Evolutionary conservation across 2,888 invertebrate genomes (phyloP).

Genomic region (Serrognathus titanus): DNA sequence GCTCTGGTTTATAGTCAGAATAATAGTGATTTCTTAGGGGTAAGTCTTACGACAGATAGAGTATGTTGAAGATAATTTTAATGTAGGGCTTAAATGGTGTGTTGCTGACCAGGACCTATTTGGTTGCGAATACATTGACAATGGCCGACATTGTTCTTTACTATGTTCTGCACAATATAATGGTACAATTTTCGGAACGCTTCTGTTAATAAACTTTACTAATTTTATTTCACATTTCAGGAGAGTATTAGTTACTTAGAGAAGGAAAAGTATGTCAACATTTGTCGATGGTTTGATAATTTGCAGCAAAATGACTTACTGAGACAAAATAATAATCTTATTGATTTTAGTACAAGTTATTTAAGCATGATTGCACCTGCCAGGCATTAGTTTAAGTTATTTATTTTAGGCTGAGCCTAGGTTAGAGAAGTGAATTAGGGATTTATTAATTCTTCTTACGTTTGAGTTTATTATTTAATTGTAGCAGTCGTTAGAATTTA

Average conservation of each 20-base stretch:
- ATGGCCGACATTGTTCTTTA: constrained; percentile 69
- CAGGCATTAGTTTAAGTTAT: constrained; percentile 26
- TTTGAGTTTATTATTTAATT: too few species aligned
- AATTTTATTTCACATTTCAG: constrained; percentile 51
- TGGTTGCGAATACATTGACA: constrained; percentile 57
- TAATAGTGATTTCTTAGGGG: constrained; percentile 32
- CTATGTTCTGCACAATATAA: constrained; percentile 61
- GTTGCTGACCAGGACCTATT: constrained; percentile 54
- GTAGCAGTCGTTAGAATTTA: too few species aligned
- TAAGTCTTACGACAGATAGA: constrained; percentile 20
- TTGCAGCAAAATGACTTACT: constrained; percentile 66
- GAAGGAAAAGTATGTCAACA: constrained; percentile 64
- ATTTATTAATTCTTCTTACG: too few species aligned
- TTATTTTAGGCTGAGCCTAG: not conserved
- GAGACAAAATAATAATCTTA: constrained; percentile 51
- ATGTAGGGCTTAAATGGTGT: constrained; percentile 57
- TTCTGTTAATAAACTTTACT: constrained; percentile 19
- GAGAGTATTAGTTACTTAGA: constrained; percentile 60
- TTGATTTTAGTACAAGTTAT: constrained; percentile 50
- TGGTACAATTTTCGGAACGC: constrained; percentile 56
- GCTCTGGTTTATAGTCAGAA: constrained; percentile 34
- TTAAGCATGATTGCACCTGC: constrained; percentile 35
- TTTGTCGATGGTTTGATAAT: constrained; percentile 77
- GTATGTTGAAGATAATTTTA: not conserved
- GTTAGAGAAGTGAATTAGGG: too few species aligned